Evolutionary conservation across 2,888 invertebrate species (phyloP).

Genomic region (Monochamus alternatus): DNA sequence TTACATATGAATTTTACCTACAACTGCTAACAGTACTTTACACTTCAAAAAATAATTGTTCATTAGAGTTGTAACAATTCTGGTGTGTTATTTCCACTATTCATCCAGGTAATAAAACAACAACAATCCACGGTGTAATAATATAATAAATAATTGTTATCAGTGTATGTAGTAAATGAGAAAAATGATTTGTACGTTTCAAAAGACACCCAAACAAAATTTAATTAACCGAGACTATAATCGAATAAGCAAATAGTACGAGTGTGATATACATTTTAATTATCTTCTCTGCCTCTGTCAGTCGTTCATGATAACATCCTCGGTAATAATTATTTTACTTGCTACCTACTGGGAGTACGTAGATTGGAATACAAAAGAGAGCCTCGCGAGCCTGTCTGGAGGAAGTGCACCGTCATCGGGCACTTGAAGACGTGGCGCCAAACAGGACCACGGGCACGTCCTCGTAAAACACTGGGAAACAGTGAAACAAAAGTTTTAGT

Average conservation of each 20-base stretch:
- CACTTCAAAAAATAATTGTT: no score
- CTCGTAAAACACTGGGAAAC: conserved; percentile 50
- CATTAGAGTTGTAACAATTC: no score
- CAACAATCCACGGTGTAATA: no score
- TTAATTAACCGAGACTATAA: background rate
- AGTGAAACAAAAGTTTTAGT: conserved; percentile 43
- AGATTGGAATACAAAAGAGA: conserved; percentile 34
- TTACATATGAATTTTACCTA: no score
- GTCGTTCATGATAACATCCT: conserved; percentile 5
- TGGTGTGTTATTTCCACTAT: no score
- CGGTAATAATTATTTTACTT: conserved; percentile 22
- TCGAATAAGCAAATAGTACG: background rate
- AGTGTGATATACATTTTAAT: conserved; percentile 4
- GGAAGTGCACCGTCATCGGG: conserved; percentile 50
- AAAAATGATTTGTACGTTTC: no score
- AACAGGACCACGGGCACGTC: conserved; percentile 45
- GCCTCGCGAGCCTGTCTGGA: conserved; percentile 34
- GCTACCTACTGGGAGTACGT: conserved; percentile 34
- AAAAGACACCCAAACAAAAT: no score
- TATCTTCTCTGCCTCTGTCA: conserved; percentile 1
- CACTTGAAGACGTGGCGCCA: conserved; percentile 55
- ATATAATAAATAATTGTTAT: no score
- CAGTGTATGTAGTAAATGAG: no score
- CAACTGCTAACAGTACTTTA: no score
- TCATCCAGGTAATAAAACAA: no score